Percentiles rank a stretch among this genome's conserved stretches.
These are phyloP conservation scores for Notothenia coriiceps DNA, from an alignment of 2,113 vertebrate species.

Conservation along the genomic window DNA sequence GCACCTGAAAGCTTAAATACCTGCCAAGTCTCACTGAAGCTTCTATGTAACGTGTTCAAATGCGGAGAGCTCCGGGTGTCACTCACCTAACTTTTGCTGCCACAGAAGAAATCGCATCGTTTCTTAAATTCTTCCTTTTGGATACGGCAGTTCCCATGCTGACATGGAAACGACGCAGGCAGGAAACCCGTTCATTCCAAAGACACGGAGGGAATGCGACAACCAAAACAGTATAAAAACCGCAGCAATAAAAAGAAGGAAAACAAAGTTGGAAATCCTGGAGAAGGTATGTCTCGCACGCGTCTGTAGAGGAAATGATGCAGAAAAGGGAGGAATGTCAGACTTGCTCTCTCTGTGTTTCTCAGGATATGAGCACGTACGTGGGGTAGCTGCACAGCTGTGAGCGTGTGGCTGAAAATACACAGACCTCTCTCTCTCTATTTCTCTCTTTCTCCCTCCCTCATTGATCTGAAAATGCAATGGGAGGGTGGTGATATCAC, in stretches of 20 bases:
- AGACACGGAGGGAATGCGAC: conserved; percentile 58
- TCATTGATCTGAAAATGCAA: conserved; percentile 75
- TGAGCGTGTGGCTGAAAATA: conserved; percentile 71
- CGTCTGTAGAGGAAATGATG: conserved; percentile 50
- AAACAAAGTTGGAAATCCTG: conserved; percentile 68
- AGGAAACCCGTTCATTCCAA: conserved; percentile 82
- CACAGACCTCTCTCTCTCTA: conserved; percentile 38
- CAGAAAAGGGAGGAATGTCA: not conserved
- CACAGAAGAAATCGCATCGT: conserved; percentile 97
- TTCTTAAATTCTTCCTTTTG: conserved; percentile 94
- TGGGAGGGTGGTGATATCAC: conserved; percentile 52
- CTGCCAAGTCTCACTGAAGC: not conserved
- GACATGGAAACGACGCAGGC: conserved; percentile 82
- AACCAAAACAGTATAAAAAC: conserved; percentile 15
- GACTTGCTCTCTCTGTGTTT: conserved; percentile 12
- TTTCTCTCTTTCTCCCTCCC: conserved; percentile 35
- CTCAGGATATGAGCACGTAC: conserved; percentile 60
- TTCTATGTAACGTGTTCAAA: not conserved
- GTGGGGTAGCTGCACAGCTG: conserved; percentile 63
- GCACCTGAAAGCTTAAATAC: conserved; percentile 3
- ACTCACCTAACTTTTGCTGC: conserved; percentile 98
- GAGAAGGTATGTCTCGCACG: conserved; percentile 41
- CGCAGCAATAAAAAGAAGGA: not conserved
- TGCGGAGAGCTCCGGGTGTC: conserved; percentile 1
- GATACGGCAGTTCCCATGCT: conserved; percentile 97